Percentiles rank a stretch among this genome's conserved stretches.
Conservation (phyloP, 2,797 vertebrate species). For the Amblyraja radiata region DNA sequence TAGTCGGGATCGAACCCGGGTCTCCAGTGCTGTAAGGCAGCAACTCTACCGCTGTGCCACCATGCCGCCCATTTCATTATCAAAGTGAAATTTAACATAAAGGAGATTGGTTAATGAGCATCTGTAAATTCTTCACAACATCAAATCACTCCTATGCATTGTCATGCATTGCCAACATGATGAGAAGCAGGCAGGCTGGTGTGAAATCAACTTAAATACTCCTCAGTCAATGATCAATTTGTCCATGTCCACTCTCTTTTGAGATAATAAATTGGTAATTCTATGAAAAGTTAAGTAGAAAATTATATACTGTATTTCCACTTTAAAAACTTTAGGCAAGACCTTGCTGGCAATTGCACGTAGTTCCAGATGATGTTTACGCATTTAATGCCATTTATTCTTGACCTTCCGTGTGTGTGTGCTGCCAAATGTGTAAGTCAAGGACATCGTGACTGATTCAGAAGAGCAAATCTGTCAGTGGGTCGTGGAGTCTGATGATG, state of each 20-base stretch:
- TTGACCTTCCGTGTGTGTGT: too few species aligned
- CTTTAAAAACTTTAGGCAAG: background rate
- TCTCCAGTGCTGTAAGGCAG: too few species aligned
- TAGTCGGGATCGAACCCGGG: too few species aligned
- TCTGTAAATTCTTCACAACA: background rate
- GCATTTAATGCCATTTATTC: too few species aligned
- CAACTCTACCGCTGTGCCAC: too few species aligned
- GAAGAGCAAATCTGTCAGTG: too few species aligned
- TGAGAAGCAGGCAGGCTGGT: background rate
- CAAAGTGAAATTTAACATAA: constrained; percentile 23
- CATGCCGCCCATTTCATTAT: background rate
- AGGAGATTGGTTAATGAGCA: background rate
- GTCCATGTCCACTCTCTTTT: background rate
- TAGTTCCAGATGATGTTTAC: too few species aligned
- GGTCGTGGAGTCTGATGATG: too few species aligned
- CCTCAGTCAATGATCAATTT: background rate
- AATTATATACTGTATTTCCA: background rate
- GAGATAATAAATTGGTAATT: background rate
- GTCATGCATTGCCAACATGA: background rate
- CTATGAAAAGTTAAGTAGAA: background rate
- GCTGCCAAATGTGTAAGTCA: too few species aligned
- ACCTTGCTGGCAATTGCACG: too few species aligned
- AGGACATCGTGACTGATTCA: too few species aligned
- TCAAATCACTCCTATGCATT: background rate
- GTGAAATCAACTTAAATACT: background rate